Percentiles rank a stretch among this genome's conserved stretches.
Evolutionary conservation across 2,797 vertebrate genomes (phyloP).

Genomic region (Aplochiton taeniatus): DNA sequence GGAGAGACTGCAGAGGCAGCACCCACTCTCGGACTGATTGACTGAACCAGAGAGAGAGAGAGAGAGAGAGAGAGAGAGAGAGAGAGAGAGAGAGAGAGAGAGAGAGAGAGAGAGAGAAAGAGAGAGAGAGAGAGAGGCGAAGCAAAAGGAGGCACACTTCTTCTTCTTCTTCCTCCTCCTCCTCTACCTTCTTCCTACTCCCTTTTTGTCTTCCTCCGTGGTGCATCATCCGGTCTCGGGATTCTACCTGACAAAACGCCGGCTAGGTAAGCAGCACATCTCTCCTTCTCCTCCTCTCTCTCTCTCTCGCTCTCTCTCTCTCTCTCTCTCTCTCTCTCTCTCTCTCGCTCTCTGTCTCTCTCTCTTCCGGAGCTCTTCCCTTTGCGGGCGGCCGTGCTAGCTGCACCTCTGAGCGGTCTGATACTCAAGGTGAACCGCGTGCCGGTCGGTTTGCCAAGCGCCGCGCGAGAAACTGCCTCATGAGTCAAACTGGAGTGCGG

Average conservation of each 20-base stretch:
- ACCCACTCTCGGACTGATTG: slow-evolving; percentile 55
- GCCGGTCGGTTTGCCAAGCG: slow-evolving; percentile 31
- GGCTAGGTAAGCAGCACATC: slow-evolving; percentile 71
- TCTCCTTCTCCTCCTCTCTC: slow-evolving; percentile 29
- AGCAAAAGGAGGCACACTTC: slow-evolving; percentile 50
- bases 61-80: slow-evolving; percentile 24
- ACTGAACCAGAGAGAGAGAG: slow-evolving; percentile 40
- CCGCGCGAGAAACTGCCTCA: slow-evolving; percentile 48
- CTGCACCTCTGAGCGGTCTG: slow-evolving; percentile 64
- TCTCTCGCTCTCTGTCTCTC: slow-evolving; percentile 23
- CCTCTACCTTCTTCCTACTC: slow-evolving; percentile 41
- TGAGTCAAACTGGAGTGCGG: slow-evolving; percentile 45
- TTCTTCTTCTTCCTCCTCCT: slow-evolving; percentile 36
- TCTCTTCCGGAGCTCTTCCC: slow-evolving; percentile 38
- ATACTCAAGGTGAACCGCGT: slow-evolving; percentile 76
- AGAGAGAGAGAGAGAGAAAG: slow-evolving; percentile 11
- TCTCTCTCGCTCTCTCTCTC: slow-evolving; percentile 18
- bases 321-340: slow-evolving; percentile 16
- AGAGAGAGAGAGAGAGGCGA: slow-evolving; percentile 19
- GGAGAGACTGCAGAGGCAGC: slow-evolving; percentile 75
- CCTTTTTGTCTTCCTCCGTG: slow-evolving; percentile 62
- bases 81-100: slow-evolving; percentile 18
- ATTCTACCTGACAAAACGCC: slow-evolving; percentile 61
- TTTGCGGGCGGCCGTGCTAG: slow-evolving; percentile 46
- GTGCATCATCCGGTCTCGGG: slow-evolving; percentile 60